Evolutionary conservation across 2,888 invertebrate genomes (phyloP).

Genomic region (Dysmachus trigonus): DNA sequence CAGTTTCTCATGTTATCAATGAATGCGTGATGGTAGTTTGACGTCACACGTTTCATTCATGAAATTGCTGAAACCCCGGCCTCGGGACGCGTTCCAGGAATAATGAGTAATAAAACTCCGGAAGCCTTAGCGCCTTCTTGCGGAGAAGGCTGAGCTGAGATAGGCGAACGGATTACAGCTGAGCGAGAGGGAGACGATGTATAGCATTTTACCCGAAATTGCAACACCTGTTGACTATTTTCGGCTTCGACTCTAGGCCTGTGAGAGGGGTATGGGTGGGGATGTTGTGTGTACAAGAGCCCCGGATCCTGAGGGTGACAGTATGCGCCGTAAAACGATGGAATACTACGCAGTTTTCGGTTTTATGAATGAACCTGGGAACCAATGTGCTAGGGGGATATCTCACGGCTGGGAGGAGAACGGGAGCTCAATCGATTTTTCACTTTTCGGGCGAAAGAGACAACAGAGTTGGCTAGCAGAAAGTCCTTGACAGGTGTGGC

Average conservation of each 20-base stretch:
- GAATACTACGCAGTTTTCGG: conserved; percentile 7
- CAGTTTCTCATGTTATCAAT: background rate
- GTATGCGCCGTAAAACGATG: conserved; percentile 4
- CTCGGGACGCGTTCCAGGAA: background rate
- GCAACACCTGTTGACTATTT: conserved; percentile 24
- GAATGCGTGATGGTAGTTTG: background rate
- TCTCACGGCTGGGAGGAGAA: background rate
- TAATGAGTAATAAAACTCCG: background rate
- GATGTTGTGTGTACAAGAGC: background rate
- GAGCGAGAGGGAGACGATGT: background rate
- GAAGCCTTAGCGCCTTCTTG: background rate
- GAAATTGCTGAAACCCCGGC: background rate
- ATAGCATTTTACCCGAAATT: background rate
- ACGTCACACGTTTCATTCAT: conserved; percentile 44
- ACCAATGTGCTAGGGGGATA: background rate
- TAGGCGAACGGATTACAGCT: background rate
- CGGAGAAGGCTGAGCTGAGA: background rate
- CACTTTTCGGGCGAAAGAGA: background rate
- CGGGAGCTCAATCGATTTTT: conserved; percentile 42
- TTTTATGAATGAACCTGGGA: conserved; percentile 16
- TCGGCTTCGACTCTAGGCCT: background rate
- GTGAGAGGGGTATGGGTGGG: background rate
- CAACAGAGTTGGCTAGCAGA: background rate
- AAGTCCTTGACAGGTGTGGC: background rate
- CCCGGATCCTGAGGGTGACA: background rate